Conservation (phyloP, 2,113 vertebrate species). For the Protobothrops mucrosquamatus region DNA sequence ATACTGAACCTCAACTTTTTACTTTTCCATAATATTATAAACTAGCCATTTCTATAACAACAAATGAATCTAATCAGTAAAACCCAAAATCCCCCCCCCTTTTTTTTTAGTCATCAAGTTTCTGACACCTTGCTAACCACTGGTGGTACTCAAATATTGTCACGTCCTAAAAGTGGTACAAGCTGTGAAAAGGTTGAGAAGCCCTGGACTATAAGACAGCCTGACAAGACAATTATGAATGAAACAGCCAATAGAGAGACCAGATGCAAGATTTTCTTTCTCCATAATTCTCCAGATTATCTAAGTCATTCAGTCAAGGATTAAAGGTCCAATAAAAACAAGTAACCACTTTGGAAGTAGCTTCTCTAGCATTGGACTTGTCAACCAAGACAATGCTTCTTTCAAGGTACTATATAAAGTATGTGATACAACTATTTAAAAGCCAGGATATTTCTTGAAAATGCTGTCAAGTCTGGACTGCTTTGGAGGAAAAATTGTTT, state of each 20-base stretch:
- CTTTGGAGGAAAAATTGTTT: background rate
- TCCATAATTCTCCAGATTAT: background rate
- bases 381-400: background rate
- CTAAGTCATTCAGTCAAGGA: background rate
- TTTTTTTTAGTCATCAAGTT: too few relatives aligned
- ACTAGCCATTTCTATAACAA: too few relatives aligned
- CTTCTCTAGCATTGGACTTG: background rate
- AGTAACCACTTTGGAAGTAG: background rate
- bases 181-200: too few relatives aligned
- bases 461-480: background rate
- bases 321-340: background rate
- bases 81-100: too few relatives aligned
- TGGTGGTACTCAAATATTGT: too few relatives aligned
- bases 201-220: background rate
- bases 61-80: too few relatives aligned
- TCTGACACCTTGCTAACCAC: too few relatives aligned
- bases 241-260: background rate
- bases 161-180: too few relatives aligned
- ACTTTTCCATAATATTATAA: too few relatives aligned
- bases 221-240: background rate
- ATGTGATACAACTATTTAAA: background rate
- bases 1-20: too few relatives aligned
- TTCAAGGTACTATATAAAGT: background rate
- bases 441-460: background rate
- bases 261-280: background rate